Conservation (phyloP, 2,797 vertebrate species). For the Adrianichthys oophorus region DNA sequence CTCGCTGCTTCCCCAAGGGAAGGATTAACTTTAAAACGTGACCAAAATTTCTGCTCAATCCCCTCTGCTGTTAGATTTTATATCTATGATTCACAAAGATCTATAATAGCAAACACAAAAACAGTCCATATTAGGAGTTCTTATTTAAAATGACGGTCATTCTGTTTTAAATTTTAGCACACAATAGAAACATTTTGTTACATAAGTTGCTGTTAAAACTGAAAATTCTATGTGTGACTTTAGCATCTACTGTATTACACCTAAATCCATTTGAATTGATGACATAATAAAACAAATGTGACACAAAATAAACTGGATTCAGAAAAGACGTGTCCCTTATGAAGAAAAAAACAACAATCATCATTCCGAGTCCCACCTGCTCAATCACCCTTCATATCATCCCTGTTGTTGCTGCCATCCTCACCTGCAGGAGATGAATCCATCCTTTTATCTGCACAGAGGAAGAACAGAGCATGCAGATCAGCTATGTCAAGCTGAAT, state of each 20-base stretch:
- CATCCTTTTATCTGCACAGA: constrained; percentile 60
- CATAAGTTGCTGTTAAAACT: constrained; percentile 3
- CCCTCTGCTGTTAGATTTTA: no score
- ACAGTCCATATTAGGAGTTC: neutral
- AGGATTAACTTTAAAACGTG: no score
- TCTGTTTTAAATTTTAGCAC: constrained; percentile 4
- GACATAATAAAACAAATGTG: neutral
- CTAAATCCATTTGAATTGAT: no score
- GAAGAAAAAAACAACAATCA: constrained; percentile 22
- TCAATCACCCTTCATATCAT: constrained; percentile 44
- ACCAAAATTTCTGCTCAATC: no score
- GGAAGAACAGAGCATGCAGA: constrained; percentile 31
- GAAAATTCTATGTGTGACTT: no score
- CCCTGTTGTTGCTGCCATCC: constrained; percentile 27
- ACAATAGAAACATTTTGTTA: neutral
- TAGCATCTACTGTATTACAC: no score
- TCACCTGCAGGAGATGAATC: constrained; percentile 42
- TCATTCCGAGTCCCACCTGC: constrained; percentile 31
- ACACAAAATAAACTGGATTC: constrained; percentile 32
- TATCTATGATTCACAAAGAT: no score
- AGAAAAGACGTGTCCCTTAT: constrained; percentile 1
- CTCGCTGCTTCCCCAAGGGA: no score
- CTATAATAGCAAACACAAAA: no score
- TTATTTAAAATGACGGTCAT: no score
- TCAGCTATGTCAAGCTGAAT: constrained; percentile 19